These are phyloP conservation scores for Apaloderma vittatum DNA, from an alignment of 2,113 vertebrate species.

Conservation along the genomic window DNA sequence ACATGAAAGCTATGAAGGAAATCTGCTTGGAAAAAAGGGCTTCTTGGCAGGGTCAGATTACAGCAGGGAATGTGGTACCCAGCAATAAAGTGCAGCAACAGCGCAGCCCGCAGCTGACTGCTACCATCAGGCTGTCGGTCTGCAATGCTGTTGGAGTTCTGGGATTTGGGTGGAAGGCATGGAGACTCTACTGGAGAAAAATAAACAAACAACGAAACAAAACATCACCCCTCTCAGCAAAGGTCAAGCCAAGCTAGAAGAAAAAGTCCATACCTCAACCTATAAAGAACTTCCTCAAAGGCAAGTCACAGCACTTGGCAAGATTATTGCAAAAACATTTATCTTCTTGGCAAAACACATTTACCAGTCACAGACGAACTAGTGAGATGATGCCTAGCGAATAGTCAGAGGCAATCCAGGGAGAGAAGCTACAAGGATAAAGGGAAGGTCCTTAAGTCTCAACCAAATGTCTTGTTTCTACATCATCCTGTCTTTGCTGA, in stretches of 20 bases:
- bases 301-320: slow-evolving; percentile 30
- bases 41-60: neutral
- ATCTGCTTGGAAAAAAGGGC: neutral
- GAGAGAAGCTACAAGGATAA: slow-evolving; percentile 5
- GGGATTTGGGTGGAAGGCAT: neutral
- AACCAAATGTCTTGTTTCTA: neutral
- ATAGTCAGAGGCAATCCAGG: neutral
- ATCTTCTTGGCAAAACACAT: slow-evolving; percentile 40
- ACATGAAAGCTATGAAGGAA: neutral
- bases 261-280: neutral
- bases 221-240: neutral
- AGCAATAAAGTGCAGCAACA: neutral
- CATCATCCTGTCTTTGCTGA: neutral
- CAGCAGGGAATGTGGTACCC: neutral
- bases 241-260: neutral
- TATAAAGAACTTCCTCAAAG: slow-evolving; percentile 3
- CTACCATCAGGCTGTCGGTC: neutral
- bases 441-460: neutral
- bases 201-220: too few relatives aligned
- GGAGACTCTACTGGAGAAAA: neutral
- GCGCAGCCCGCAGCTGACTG: neutral
- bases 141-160: neutral
- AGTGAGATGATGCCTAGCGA: slow-evolving; percentile 14
- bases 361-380: neutral
- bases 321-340: slow-evolving; percentile 31